A percentile compares a stretch with the other conserved stretches of the same genome.
These are phyloP conservation scores for Rhipidura dahli DNA, from an alignment of 2,113 vertebrate species.

Conservation along the genomic window DNA sequence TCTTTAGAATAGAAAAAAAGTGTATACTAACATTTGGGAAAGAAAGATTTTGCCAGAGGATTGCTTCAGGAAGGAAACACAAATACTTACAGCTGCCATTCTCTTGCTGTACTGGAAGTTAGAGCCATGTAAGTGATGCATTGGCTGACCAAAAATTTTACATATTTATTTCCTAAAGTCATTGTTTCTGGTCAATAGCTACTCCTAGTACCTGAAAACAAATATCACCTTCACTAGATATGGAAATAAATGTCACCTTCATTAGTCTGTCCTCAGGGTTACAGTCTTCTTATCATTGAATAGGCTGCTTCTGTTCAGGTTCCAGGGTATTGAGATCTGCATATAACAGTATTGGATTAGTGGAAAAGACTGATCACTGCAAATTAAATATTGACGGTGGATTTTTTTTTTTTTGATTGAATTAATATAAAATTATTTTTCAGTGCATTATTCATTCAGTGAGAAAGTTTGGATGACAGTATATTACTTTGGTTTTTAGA, in stretches of 20 bases:
- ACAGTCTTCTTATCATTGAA: not conserved
- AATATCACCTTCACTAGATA: not conserved
- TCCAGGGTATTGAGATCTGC: not conserved
- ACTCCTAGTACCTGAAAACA: not conserved
- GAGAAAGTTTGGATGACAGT: not conserved
- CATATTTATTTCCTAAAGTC: not conserved
- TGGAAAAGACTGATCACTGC: not conserved
- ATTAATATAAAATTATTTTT: constrained; percentile 20
- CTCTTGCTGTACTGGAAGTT: not conserved
- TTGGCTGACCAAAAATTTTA: not conserved
- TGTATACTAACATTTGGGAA: not conserved
- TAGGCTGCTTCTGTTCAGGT: not conserved
- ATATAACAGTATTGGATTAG: not conserved
- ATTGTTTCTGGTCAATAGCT: not conserved
- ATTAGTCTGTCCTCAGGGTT: not conserved
- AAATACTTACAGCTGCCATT: not conserved
- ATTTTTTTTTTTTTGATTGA: not conserved
- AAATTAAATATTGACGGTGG: constrained; percentile 9
- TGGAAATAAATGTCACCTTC: not conserved
- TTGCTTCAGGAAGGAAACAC: not conserved
- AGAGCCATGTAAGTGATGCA: not conserved
- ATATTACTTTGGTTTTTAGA: not conserved
- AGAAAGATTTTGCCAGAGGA: not conserved
- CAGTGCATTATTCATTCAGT: not conserved
- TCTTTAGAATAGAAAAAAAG: not conserved